Evolutionary conservation across 2,113 vertebrate species (phyloP).

Genomic region (Nerophis lumbriciformis): DNA sequence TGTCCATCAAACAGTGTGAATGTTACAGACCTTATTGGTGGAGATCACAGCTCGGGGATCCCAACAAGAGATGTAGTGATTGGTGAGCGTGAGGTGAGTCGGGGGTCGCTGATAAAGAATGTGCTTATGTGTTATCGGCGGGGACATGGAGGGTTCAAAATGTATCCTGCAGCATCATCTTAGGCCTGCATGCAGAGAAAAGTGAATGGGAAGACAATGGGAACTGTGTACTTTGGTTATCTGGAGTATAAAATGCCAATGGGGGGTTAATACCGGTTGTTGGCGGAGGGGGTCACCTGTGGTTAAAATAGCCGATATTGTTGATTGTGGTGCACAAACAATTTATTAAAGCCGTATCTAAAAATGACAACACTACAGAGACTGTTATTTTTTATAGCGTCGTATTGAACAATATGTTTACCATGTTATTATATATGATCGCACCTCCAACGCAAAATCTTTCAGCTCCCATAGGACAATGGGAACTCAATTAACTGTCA

Average conservation of each 20-base stretch:
- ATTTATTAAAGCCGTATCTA: too few species aligned
- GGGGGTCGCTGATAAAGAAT: slow-evolving; percentile 41
- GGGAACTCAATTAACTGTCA: too few species aligned
- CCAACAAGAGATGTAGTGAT: slow-evolving; percentile 46
- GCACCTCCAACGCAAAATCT: too few species aligned
- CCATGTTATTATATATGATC: too few species aligned
- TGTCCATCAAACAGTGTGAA: background rate
- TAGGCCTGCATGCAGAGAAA: slow-evolving; percentile 6
- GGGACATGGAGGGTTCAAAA: slow-evolving; percentile 36
- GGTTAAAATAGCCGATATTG: slow-evolving; percentile 9
- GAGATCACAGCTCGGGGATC: slow-evolving; percentile 23
- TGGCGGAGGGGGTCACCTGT: background rate
- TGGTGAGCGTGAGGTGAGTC: slow-evolving; percentile 20
- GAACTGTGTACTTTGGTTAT: slow-evolving; percentile 38
- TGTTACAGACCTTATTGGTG: slow-evolving; percentile 34
- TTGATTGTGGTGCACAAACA: too few species aligned
- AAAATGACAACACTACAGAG: too few species aligned
- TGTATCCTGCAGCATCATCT: slow-evolving; percentile 41
- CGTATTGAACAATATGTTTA: too few species aligned
- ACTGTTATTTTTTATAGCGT: too few species aligned
- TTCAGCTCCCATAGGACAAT: too few species aligned
- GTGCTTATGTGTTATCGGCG: slow-evolving; percentile 39
- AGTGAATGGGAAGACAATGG: slow-evolving; percentile 23
- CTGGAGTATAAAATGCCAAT: slow-evolving; percentile 48
- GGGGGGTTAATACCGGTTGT: slow-evolving; percentile 12